phyloP scores from a whole-genome alignment of 2,888 invertebrate genomes.

The Volucella zonaria region DNA sequence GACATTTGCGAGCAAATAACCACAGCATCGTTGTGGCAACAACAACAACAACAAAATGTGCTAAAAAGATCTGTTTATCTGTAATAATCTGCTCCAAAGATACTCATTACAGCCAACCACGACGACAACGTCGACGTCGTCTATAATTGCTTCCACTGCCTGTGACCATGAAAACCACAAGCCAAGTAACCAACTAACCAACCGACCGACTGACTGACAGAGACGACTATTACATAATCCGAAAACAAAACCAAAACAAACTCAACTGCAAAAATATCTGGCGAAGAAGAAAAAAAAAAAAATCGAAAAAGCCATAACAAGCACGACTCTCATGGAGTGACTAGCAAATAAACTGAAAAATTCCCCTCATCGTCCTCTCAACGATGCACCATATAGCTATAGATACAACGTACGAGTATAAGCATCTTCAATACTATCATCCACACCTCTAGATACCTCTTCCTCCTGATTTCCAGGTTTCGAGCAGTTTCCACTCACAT shows the following conservation, averaged over 20 bases:
- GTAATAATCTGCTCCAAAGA: slow-evolving; percentile 56
- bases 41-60: slow-evolving; percentile 44
- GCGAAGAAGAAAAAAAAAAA: slow-evolving; percentile 20
- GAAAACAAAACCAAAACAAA: slow-evolving; percentile 37
- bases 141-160: slow-evolving; percentile 73
- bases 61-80: slow-evolving; percentile 71
- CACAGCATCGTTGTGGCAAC: slow-evolving; percentile 35
- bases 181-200: slow-evolving; percentile 35
- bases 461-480: slow-evolving; percentile 20
- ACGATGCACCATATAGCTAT: no score
- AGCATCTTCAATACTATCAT: slow-evolving; percentile 35
- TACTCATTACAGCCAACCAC: slow-evolving; percentile 55
- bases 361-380: slow-evolving; percentile 36
- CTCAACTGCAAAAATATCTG: slow-evolving; percentile 16
- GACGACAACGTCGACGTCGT: slow-evolving; percentile 39
- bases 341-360: slow-evolving; percentile 45
- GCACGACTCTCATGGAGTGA: slow-evolving; percentile 52
- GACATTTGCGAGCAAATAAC: slow-evolving; percentile 27
- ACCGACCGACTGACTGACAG: slow-evolving; percentile 47
- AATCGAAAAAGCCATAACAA: slow-evolving; percentile 36
- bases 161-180: slow-evolving; percentile 73
- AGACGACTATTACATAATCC: slow-evolving; percentile 62
- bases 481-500: slow-evolving; percentile 24
- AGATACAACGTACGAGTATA: slow-evolving; percentile 16
- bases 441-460: neutral